phyloP scores from a whole-genome alignment of 2,113 vertebrate genomes.

The Plectropomus leopardus region DNA sequence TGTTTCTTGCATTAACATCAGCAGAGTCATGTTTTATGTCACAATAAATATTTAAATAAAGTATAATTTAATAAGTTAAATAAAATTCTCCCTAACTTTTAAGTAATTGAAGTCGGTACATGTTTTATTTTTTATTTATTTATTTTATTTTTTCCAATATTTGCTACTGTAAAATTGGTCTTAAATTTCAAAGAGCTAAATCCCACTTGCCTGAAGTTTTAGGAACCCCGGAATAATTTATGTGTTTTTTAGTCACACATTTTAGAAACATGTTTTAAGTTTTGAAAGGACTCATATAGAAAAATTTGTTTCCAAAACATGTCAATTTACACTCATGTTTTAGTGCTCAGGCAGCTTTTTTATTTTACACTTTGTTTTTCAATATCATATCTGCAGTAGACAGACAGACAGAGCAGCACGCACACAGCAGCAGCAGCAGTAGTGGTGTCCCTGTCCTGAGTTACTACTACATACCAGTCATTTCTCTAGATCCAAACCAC shows the following conservation, averaged over 20 bases:
- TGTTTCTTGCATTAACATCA: too few species aligned
- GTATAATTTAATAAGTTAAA: too few species aligned
- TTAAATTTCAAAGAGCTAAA: too few species aligned
- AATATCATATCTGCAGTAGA: not conserved
- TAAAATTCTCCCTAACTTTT: too few species aligned
- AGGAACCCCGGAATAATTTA: too few species aligned
- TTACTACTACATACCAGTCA: conserved; percentile 88
- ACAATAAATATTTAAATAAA: too few species aligned
- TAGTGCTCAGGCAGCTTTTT: not conserved
- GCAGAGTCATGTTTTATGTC: too few species aligned
- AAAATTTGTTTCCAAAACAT: not conserved
- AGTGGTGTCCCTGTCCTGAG: conserved; percentile 64
- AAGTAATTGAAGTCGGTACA: too few species aligned
- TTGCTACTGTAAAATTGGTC: too few species aligned
- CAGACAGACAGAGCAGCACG: not conserved
- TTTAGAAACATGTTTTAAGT: not conserved
- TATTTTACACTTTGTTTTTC: not conserved
- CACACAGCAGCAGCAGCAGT: conserved; percentile 46
- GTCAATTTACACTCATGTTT: not conserved
- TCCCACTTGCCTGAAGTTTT: too few species aligned
- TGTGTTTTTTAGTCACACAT: not conserved
- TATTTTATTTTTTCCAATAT: too few species aligned
- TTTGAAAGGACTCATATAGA: not conserved
- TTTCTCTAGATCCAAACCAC: conserved; percentile 89
- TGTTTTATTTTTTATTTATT: too few species aligned